Conservation (phyloP, 1,140 invertebrate species). For the Acyrthosiphon pisum region DNA sequence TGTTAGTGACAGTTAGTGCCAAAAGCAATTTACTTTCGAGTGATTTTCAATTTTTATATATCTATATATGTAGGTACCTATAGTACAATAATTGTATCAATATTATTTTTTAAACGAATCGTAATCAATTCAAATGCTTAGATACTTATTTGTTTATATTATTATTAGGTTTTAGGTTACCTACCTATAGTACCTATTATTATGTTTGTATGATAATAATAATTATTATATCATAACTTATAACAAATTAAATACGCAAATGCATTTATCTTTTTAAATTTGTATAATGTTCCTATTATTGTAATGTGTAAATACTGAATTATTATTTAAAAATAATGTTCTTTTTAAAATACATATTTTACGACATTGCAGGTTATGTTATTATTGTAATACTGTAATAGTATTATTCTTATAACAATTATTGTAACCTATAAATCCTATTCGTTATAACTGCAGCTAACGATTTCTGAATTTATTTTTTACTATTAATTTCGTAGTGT, state of each 20-base stretch:
- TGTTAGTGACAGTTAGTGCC: constrained; percentile 21
- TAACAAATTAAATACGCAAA: background rate
- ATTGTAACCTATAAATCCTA: background rate
- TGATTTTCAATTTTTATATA: background rate
- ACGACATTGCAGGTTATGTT: background rate
- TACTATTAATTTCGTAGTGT: background rate
- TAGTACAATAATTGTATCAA: background rate
- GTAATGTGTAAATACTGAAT: background rate
- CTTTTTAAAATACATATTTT: background rate
- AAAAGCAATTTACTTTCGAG: constrained; percentile 31
- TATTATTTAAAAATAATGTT: background rate
- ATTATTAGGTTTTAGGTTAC: no score
- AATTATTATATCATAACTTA: no score
- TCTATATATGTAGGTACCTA: background rate
- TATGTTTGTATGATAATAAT: background rate
- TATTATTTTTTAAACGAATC: background rate
- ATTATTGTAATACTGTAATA: background rate
- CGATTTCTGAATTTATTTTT: background rate
- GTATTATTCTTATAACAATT: background rate
- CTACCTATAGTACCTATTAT: background rate
- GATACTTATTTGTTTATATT: background rate
- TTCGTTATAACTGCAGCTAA: no score
- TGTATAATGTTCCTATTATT: no score
- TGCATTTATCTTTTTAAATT: background rate
- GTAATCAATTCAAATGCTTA: background rate